Evolutionary conservation across 2,113 vertebrate species (phyloP).

Genomic region (Triplophysa siluroides): DNA sequence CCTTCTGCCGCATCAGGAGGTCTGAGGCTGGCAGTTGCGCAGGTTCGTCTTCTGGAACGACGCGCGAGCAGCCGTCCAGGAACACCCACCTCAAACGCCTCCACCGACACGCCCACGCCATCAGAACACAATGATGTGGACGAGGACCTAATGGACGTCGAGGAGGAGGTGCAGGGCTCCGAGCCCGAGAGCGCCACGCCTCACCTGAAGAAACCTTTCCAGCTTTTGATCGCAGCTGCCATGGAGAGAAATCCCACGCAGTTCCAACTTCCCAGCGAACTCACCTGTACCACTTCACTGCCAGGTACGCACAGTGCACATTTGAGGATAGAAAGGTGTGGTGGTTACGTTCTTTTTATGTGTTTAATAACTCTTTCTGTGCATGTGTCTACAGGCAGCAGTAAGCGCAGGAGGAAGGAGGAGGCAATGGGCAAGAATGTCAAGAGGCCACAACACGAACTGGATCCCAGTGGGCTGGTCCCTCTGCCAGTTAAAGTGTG

Average conservation of each 20-base stretch:
- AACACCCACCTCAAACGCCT: slow-evolving; percentile 94
- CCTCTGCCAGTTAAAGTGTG: slow-evolving; percentile 96
- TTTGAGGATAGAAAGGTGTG: not conserved
- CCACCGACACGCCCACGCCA: slow-evolving; percentile 87
- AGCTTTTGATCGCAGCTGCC: slow-evolving; percentile 95
- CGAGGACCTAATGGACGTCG: slow-evolving; percentile 92
- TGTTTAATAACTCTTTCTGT: not conserved
- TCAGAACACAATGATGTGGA: slow-evolving; percentile 96
- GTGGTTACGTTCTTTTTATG: not conserved
- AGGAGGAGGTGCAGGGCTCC: slow-evolving; percentile 85
- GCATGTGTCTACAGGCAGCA: slow-evolving; percentile 80
- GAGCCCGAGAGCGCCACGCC: slow-evolving; percentile 78
- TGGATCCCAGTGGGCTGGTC: slow-evolving; percentile 94
- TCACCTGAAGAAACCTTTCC: slow-evolving; percentile 91
- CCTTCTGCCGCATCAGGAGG: slow-evolving; percentile 70
- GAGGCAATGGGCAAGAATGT: slow-evolving; percentile 93
- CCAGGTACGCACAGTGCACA: slow-evolving; percentile 76
- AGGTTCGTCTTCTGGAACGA: slow-evolving; percentile 89
- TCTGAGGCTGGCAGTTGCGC: slow-evolving; percentile 77
- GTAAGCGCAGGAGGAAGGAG: slow-evolving; percentile 94
- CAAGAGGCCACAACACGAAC: slow-evolving; percentile 93
- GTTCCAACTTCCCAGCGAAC: slow-evolving; percentile 96
- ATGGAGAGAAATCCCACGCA: slow-evolving; percentile 98
- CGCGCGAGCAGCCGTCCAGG: slow-evolving; percentile 89
- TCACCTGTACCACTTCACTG: slow-evolving; percentile 96